Evolutionary conservation across 2,888 invertebrate species (phyloP).

Genomic region (Microplitis manilae): DNA sequence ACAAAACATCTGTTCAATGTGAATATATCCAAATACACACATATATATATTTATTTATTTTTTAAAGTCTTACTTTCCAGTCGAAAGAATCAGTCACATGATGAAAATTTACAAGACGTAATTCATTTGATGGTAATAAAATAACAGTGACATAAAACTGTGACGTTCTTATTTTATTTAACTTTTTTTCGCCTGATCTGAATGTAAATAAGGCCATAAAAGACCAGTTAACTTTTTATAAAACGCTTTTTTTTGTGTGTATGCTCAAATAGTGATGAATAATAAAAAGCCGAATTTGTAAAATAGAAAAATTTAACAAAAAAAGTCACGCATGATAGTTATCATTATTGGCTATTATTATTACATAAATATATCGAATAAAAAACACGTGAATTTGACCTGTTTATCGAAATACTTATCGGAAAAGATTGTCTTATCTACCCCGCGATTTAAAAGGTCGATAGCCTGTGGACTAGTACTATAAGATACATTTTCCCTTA

Average conservation of each 20-base stretch:
- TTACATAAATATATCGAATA: background rate
- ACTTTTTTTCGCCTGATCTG: background rate
- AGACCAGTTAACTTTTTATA: background rate
- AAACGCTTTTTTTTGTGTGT: background rate
- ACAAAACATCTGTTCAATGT: background rate
- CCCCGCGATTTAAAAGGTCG: slow-evolving; percentile 4
- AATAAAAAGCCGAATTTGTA: background rate
- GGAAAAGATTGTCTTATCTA: slow-evolving; percentile 5
- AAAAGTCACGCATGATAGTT: background rate
- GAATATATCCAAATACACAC: background rate
- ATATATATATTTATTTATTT: background rate
- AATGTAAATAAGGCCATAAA: background rate
- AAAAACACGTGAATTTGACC: slow-evolving; percentile 2
- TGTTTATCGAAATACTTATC: slow-evolving; percentile 9
- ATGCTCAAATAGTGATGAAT: background rate
- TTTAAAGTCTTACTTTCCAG: background rate
- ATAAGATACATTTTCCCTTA: background rate
- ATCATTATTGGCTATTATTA: background rate
- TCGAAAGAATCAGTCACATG: background rate
- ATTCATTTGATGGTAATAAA: background rate
- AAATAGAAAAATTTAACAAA: background rate
- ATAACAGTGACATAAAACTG: background rate
- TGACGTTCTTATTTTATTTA: background rate
- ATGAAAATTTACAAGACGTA: background rate
- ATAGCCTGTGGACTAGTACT: background rate